Evolutionary conservation across 1,140 invertebrate species (phyloP).

Genomic region (Trachymyrmex cornetzi): DNA sequence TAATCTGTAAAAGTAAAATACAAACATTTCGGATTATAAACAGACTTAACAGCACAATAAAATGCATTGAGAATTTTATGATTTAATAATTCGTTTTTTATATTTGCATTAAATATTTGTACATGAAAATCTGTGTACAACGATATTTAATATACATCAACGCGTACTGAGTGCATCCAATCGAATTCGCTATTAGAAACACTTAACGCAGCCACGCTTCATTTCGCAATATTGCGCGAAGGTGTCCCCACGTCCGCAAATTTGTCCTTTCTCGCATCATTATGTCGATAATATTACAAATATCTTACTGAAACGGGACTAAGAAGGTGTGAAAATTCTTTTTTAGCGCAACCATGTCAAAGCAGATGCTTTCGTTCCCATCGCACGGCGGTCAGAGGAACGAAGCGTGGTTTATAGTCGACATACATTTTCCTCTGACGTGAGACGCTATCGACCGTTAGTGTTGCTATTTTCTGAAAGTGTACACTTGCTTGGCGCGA

Average conservation of each 20-base stretch:
- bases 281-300: neutral
- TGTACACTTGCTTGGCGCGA: neutral
- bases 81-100: too few species aligned
- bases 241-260: neutral
- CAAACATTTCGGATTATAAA: too few species aligned
- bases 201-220: too few species aligned
- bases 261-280: neutral
- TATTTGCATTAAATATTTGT: too few species aligned
- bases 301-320: neutral
- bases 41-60: too few species aligned
- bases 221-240: neutral
- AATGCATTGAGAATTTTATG: too few species aligned
- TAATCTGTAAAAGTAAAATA: too few species aligned
- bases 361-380: conserved; percentile 48
- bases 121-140: too few species aligned
- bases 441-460: conserved; percentile 54
- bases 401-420: conserved; percentile 42
- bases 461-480: conserved; percentile 44
- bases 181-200: neutral
- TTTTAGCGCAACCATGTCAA: conserved; percentile 2
- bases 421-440: conserved; percentile 61
- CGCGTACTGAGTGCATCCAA: too few species aligned
- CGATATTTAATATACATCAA: too few species aligned
- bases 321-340: conserved; percentile 30
- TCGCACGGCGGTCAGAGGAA: conserved; percentile 24